These are phyloP conservation scores for Lepilemur septentrionalis DNA, from an alignment of 2,797 vertebrate genomes.

Conservation along the genomic window DNA sequence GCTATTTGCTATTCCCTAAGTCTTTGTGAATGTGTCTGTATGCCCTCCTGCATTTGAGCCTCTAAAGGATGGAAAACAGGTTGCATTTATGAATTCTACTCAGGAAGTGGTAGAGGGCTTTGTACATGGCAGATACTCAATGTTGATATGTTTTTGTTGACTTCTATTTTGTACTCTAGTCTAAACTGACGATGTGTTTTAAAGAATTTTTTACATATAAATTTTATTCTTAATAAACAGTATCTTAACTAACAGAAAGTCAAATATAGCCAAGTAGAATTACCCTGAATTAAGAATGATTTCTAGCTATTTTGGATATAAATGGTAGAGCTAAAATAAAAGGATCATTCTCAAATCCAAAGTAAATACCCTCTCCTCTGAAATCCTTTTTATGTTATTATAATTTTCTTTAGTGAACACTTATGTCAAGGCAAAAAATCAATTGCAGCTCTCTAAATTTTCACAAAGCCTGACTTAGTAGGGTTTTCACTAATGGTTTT, in stretches of 20 bases:
- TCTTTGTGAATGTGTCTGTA: not conserved
- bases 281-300: not conserved
- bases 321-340: not conserved
- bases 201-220: not conserved
- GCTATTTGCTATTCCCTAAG: not conserved
- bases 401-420: slow-evolving; percentile 37
- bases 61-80: not conserved
- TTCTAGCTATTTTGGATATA: slow-evolving; percentile 4
- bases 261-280: slow-evolving; percentile 13
- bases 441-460: slow-evolving; percentile 39
- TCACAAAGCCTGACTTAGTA: slow-evolving; percentile 29
- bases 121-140: not conserved
- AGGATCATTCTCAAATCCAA: not conserved
- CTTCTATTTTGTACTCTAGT: not conserved
- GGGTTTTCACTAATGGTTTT: not conserved
- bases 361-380: not conserved
- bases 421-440: slow-evolving; percentile 21
- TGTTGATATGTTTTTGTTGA: not conserved
- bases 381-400: slow-evolving; percentile 6
- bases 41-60: not conserved
- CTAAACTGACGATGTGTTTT: not conserved
- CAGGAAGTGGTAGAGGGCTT: not conserved
- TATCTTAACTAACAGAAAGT: not conserved
- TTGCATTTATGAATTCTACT: not conserved
- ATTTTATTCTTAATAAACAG: slow-evolving; percentile 23